Evolutionary conservation across 2,888 invertebrate genomes (phyloP).

Genomic region (Orthonychiurus folsomi): DNA sequence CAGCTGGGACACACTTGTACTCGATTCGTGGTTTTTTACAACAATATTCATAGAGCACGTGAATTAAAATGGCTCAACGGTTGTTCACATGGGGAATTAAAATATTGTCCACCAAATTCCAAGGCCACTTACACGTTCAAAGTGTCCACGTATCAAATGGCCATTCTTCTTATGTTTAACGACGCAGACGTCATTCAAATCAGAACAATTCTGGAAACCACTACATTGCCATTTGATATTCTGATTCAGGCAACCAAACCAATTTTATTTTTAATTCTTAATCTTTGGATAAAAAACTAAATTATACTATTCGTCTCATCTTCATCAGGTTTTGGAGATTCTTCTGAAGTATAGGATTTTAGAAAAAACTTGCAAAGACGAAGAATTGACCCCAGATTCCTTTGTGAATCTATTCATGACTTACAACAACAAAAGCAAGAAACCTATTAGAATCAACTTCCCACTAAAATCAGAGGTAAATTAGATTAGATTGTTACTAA

Average conservation of each 20-base stretch:
- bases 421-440: neutral
- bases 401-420: neutral
- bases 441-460: neutral
- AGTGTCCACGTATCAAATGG: neutral
- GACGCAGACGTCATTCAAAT: neutral
- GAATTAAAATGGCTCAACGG: neutral
- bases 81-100: neutral
- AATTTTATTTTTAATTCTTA: too few species aligned
- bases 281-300: too few species aligned
- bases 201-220: neutral
- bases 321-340: too few species aligned
- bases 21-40: too few species aligned
- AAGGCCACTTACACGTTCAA: neutral
- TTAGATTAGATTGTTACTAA: neutral
- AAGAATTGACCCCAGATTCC: too few species aligned
- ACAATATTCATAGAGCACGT: too few species aligned
- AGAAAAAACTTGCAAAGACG: too few species aligned
- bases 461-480: neutral
- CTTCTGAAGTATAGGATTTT: too few species aligned
- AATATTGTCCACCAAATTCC: neutral
- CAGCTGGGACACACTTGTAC: too few species aligned
- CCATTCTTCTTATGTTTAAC: neutral
- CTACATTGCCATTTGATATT: neutral
- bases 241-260: neutral
- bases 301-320: too few species aligned